Evolutionary conservation across 2,888 invertebrate genomes (phyloP).

Genomic region (Arrhopalites spinosus): DNA sequence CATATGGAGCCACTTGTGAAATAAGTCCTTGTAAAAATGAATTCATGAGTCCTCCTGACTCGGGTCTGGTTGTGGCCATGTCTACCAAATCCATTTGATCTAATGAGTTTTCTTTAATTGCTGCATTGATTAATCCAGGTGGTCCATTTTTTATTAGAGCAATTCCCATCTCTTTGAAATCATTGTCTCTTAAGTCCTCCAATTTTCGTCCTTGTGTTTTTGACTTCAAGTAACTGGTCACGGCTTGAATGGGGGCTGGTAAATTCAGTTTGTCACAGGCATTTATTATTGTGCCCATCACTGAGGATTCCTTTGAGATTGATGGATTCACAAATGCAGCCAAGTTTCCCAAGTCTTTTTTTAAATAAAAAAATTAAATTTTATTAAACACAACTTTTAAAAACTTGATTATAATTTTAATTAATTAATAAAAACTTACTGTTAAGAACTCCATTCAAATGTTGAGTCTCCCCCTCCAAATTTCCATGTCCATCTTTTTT

Average conservation of each 20-base stretch:
- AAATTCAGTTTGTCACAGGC: constrained; percentile 49
- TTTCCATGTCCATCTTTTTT: constrained; percentile 36
- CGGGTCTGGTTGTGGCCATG: constrained; percentile 37
- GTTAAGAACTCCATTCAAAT: not conserved
- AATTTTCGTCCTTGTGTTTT: constrained; percentile 35
- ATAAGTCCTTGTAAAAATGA: constrained; percentile 49
- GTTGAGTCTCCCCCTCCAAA: constrained; percentile 1
- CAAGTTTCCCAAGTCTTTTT: constrained; percentile 39
- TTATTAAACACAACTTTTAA: too few relatives aligned
- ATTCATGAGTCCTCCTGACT: constrained; percentile 35
- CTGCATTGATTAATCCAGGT: constrained; percentile 44
- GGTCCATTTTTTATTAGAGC: constrained; percentile 49
- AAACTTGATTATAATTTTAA: too few relatives aligned
- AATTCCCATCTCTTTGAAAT: constrained; percentile 43
- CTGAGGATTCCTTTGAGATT: constrained; percentile 34
- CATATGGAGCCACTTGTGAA: constrained; percentile 45
- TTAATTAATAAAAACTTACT: too few relatives aligned
- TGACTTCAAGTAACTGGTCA: constrained; percentile 36
- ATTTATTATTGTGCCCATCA: constrained; percentile 40
- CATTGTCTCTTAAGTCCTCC: constrained; percentile 36
- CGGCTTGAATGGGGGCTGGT: constrained; percentile 49
- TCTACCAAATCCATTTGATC: constrained; percentile 41
- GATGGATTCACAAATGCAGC: constrained; percentile 51
- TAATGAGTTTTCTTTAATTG: constrained; percentile 38
- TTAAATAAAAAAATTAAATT: not conserved